Evolutionary conservation across 2,113 vertebrate genomes (phyloP).

Genomic region (Odobenus rosmarus): DNA sequence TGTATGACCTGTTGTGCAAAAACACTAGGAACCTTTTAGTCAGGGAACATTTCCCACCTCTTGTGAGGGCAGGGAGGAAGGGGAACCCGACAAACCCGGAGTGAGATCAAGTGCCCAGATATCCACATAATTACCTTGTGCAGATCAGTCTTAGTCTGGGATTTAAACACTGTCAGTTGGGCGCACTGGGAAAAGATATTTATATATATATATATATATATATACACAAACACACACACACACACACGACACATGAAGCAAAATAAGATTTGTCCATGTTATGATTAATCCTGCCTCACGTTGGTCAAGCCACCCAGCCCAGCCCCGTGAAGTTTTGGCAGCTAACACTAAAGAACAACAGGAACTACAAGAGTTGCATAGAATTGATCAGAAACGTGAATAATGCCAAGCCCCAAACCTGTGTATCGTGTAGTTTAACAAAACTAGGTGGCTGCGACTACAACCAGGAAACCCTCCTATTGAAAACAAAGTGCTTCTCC

Average conservation of each 20-base stretch:
- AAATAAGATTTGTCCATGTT: slow-evolving; percentile 78
- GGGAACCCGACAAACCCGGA: slow-evolving; percentile 57
- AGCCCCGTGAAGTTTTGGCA: slow-evolving; percentile 81
- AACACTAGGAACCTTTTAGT: slow-evolving; percentile 74
- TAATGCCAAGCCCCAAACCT: slow-evolving; percentile 77
- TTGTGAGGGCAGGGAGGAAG: background rate
- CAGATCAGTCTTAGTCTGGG: slow-evolving; percentile 65
- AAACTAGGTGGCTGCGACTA: slow-evolving; percentile 76
- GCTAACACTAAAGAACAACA: slow-evolving; percentile 77
- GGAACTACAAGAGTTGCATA: slow-evolving; percentile 86
- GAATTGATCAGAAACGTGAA: slow-evolving; percentile 84
- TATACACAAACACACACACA: background rate
- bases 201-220: slow-evolving; percentile 25
- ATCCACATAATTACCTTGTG: slow-evolving; percentile 64
- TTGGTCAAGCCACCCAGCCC: slow-evolving; percentile 61
- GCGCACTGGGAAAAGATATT: background rate
- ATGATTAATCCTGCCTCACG: slow-evolving; percentile 74
- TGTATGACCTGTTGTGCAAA: slow-evolving; percentile 82
- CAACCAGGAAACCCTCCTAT: slow-evolving; percentile 81
- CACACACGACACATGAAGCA: slow-evolving; percentile 46
- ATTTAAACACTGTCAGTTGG: slow-evolving; percentile 63
- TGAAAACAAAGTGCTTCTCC: slow-evolving; percentile 83
- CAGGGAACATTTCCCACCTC: slow-evolving; percentile 53
- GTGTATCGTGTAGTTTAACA: slow-evolving; percentile 72
- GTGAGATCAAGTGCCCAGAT: slow-evolving; percentile 52